Evolutionary conservation across 2,888 invertebrate genomes (phyloP).

Genomic region (Operophtera brumata): DNA sequence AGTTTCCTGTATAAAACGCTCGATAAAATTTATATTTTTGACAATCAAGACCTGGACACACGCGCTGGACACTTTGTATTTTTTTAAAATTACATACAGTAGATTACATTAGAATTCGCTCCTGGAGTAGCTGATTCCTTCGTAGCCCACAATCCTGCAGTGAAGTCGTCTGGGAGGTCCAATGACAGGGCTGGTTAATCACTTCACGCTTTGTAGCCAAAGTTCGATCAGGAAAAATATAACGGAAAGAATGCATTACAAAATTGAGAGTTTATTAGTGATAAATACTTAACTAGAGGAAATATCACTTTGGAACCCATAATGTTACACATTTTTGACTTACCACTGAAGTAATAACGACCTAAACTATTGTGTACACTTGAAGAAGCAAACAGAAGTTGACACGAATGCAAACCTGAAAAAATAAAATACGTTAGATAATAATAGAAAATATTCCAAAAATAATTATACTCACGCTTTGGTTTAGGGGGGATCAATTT

Average conservation of each 20-base stretch:
- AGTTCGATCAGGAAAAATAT: conserved; percentile 54
- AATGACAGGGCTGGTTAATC: conserved; percentile 45
- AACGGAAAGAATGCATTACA: conserved; percentile 63
- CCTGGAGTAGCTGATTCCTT: conserved; percentile 46
- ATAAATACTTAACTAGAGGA: conserved; percentile 67
- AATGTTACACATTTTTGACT: conserved; percentile 76
- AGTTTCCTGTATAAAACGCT: too few relatives aligned
- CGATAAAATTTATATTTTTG: neutral
- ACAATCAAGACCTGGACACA: too few relatives aligned
- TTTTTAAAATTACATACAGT: neutral
- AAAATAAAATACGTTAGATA: conserved; percentile 67
- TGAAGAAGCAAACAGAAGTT: conserved; percentile 40
- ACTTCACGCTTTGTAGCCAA: conserved; percentile 55
- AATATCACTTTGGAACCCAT: conserved; percentile 64
- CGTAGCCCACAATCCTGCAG: conserved; percentile 24
- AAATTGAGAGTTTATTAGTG: conserved; percentile 73
- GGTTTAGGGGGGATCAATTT: conserved; percentile 94
- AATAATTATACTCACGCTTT: conserved; percentile 89
- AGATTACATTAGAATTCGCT: conserved; percentile 22
- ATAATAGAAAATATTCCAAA: conserved; percentile 30
- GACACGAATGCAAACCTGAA: conserved; percentile 61
- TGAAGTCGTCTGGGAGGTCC: conserved; percentile 55
- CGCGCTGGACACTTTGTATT: neutral
- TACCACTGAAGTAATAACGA: conserved; percentile 64
- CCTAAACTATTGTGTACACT: conserved; percentile 55